These are phyloP conservation scores for Chalcis sispes DNA, from an alignment of 2,888 invertebrate species.

Conservation along the genomic window DNA sequence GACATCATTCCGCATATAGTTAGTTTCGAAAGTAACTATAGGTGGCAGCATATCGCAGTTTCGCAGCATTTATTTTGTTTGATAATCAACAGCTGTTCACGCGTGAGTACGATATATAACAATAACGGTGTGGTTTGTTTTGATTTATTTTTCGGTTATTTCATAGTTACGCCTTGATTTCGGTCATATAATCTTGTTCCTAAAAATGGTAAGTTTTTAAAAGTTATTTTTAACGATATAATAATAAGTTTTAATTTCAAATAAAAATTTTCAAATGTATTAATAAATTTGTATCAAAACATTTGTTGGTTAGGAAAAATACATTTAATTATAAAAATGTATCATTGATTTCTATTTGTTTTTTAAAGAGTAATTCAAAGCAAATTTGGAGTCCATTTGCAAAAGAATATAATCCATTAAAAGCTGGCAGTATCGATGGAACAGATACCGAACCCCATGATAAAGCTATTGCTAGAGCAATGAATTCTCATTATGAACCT, in stretches of 20 bases:
- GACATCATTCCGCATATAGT: too few relatives aligned
- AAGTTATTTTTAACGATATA: not conserved
- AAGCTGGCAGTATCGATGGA: slow-evolving; percentile 91
- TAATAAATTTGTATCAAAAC: not conserved
- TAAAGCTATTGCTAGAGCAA: slow-evolving; percentile 84
- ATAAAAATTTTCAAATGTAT: not conserved
- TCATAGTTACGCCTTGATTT: too few relatives aligned
- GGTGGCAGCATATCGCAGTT: too few relatives aligned
- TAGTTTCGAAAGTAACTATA: too few relatives aligned
- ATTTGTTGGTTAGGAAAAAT: not conserved
- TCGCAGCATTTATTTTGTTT: too few relatives aligned
- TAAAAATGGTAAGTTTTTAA: not conserved
- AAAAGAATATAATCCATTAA: slow-evolving; percentile 85
- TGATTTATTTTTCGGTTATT: too few relatives aligned
- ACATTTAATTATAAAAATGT: not conserved
- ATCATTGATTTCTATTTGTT: slow-evolving; percentile 5
- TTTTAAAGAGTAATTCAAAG: slow-evolving; percentile 21
- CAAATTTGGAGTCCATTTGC: slow-evolving; percentile 77
- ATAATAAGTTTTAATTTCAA: not conserved
- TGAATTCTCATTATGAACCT: slow-evolving; percentile 82
- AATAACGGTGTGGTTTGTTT: too few relatives aligned
- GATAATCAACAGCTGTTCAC: too few relatives aligned
- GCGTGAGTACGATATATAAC: too few relatives aligned
- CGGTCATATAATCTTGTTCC: too few relatives aligned
- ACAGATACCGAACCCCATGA: slow-evolving; percentile 91